Percentiles rank a stretch among this genome's conserved stretches.
These are phyloP conservation scores for Zonotrichia leucophrys DNA, from an alignment of 2,113 vertebrate genomes.

Conservation along the genomic window DNA sequence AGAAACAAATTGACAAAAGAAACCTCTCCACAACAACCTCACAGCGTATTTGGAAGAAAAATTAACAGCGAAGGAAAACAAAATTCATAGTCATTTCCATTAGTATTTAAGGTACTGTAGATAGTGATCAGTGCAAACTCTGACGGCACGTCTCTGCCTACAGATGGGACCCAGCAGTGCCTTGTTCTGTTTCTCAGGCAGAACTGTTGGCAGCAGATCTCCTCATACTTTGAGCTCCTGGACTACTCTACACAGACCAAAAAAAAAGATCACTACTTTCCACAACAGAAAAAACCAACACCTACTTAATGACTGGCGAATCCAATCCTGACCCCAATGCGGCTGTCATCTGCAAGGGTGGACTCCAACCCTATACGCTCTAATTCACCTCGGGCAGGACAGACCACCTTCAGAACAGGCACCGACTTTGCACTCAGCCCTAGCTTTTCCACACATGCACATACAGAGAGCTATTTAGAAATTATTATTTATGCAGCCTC, in stretches of 20 bases:
- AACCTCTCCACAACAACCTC: background rate
- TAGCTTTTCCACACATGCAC: background rate
- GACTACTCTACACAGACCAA: background rate
- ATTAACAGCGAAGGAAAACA: background rate
- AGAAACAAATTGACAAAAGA: background rate
- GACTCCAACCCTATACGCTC: background rate
- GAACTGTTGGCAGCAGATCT: background rate
- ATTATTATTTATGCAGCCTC: background rate
- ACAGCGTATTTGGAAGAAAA: background rate
- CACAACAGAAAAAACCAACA: background rate
- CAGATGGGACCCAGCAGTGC: background rate
- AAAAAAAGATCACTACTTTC: background rate
- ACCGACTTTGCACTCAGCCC: background rate
- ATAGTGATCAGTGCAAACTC: background rate
- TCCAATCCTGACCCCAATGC: background rate
- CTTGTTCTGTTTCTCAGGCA: background rate
- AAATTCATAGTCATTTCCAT: fast-evolving
- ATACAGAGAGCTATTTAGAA: background rate
- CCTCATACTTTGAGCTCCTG: fast-evolving
- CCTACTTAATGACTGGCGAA: background rate
- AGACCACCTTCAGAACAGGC: background rate
- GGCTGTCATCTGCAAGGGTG: background rate
- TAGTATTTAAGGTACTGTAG: background rate
- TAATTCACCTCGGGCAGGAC: background rate
- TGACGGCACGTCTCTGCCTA: background rate